Base-by-base conservation (phyloP, 2,888 invertebrate genomes). In the Tenthredo amoena region DNA sequence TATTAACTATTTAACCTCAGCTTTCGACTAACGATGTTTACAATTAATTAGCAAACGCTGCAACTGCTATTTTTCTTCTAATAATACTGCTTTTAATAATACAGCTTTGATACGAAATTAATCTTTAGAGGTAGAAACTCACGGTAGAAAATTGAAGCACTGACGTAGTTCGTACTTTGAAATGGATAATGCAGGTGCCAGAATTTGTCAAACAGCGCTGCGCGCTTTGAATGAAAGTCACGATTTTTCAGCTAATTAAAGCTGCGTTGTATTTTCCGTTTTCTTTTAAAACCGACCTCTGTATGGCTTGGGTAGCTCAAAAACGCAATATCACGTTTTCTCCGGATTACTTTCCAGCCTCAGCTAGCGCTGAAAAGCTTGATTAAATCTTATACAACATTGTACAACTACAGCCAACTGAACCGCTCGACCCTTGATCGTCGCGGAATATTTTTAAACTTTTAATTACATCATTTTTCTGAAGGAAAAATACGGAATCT, bases 381-480 rank as follows among this genome's bases (percentile, higher is more conserved):
- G 77, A 77, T 77, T 77, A 55, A 55, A 77, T 77, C 31, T 77
- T 26, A 26, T 6, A 50, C 15, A 47, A 50, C 15, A 47, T 55
- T 15, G 15, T 62, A 34, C 10, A 18, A 50, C 31, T 47, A 31
- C 12, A 55, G 50, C 47, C 77, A 40, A 50, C 15, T 50, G 34
- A 34, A 50, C 15, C 55, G 18, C 55, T 77, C 50, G 34, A 62
- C 15, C 62, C 40, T 62, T 37, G 77, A 55, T 31, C 7, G n/a
- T 31, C 2, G n/a, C 15, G n/a, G 40, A 62, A 81, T 37, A 62
- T 81, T 77, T 77, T 81, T n/a, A 58, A 79, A 79, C 79, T 79
- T 79, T 79, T 79, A 79, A 79, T 79, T 58, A 62, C 37, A 58
- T 40, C 3, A 62, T 55, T 62, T 37, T 79, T n/a, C 37, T 34